Evolutionary conservation across 2,797 vertebrate genomes (phyloP).

Genomic region (Propithecus perrieri): DNA sequence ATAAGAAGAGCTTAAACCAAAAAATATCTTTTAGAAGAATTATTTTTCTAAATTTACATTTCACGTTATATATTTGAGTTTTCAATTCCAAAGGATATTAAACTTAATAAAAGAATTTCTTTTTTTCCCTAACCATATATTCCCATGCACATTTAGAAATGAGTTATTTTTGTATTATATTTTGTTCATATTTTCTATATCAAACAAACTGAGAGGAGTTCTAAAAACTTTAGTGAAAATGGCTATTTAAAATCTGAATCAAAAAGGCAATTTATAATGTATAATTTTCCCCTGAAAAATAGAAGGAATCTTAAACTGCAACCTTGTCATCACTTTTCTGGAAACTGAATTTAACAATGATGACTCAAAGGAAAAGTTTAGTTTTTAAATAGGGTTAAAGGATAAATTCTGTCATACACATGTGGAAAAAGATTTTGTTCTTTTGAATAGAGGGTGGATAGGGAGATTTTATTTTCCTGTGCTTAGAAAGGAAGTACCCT

Average conservation of each 20-base stretch:
- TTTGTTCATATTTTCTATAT: not conserved
- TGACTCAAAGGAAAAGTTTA: not conserved
- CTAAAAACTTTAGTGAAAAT: not conserved
- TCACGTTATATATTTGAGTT: conserved; percentile 8
- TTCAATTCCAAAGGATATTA: not conserved
- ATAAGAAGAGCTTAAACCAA: not conserved
- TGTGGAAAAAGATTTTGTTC: conserved; percentile 14
- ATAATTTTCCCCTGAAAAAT: not conserved
- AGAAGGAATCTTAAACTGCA: not conserved
- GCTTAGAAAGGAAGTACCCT: not conserved
- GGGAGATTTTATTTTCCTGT: not conserved
- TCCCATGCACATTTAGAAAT: not conserved
- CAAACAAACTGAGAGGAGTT: not conserved
- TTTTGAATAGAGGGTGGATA: not conserved
- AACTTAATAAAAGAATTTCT: conserved; percentile 3
- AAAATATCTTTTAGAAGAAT: not conserved
- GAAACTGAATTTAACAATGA: conserved; percentile 14
- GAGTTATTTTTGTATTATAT: not conserved
- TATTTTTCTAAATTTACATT: conserved; percentile 15
- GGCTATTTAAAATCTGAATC: not conserved
- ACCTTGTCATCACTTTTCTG: not conserved
- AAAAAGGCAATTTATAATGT: not conserved
- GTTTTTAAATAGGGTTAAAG: not conserved
- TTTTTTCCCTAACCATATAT: not conserved
- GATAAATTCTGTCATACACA: not conserved